phyloP scores from a whole-genome alignment of 2,113 vertebrate genomes.

The Martes martes region DNA sequence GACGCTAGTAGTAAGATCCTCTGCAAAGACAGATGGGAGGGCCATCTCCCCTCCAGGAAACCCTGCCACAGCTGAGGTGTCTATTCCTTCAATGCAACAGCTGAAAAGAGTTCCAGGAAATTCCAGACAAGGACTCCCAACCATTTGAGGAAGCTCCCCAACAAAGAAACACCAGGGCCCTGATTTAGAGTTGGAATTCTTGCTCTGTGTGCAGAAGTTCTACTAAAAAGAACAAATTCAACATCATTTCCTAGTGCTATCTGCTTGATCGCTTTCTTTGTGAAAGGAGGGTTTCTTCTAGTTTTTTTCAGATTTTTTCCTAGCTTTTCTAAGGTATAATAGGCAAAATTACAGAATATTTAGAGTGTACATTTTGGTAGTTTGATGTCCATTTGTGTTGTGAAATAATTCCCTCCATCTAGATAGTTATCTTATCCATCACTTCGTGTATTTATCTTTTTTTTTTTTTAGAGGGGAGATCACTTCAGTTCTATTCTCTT shows the following conservation, averaged over 20 bases:
- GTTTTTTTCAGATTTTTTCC: neutral
- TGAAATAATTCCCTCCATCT: neutral
- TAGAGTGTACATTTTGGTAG: neutral
- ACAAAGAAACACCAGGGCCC: neutral
- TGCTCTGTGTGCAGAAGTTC: neutral
- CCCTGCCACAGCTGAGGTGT: neutral
- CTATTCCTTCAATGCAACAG: neutral
- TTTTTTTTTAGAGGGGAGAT: neutral
- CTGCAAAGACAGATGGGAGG: neutral
- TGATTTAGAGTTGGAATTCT: neutral
- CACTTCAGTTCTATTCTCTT: neutral
- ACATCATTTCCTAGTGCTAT: neutral
- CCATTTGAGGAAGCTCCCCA: neutral
- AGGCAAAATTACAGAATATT: neutral
- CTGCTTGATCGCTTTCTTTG: neutral
- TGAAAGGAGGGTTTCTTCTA: neutral
- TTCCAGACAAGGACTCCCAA: neutral
- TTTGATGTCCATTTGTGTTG: neutral
- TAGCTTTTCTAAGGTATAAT: neutral
- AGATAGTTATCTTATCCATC: neutral
- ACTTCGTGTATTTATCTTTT: neutral
- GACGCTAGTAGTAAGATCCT: neutral
- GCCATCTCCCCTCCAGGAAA: neutral
- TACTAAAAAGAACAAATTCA: neutral
- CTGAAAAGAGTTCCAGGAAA: neutral